Conservation (phyloP, 2,113 vertebrate genomes). For the Petaurus breviceps region DNA sequence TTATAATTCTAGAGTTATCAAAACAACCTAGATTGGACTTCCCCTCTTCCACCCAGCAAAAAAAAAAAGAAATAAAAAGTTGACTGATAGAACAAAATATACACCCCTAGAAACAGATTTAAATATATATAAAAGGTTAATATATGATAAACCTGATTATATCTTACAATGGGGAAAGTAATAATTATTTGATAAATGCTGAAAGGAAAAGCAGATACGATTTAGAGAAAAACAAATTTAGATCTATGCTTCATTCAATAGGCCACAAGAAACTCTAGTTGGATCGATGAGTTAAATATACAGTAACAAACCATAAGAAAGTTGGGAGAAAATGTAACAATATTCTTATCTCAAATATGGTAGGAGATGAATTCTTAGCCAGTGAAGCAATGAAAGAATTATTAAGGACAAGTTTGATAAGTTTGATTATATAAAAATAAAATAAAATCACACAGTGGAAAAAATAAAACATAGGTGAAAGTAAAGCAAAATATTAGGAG, state of each 20-base stretch:
- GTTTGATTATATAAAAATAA: neutral
- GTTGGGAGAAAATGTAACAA: neutral
- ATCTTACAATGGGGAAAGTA: neutral
- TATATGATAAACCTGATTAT: neutral
- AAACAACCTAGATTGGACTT: neutral
- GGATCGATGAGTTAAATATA: neutral
- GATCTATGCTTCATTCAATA: neutral
- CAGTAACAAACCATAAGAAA: neutral
- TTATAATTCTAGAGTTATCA: neutral
- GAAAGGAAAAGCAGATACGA: neutral
- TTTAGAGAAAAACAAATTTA: neutral
- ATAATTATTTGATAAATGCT: neutral
- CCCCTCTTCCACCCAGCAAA: neutral
- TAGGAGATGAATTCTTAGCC: neutral
- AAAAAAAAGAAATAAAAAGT: neutral
- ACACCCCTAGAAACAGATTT: neutral
- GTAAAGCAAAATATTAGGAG: neutral
- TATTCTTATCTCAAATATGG: neutral
- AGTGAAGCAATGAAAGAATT: neutral
- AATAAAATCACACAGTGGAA: neutral
- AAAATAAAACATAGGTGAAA: neutral
- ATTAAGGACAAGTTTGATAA: neutral
- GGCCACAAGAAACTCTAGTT: neutral
- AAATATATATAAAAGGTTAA: neutral
- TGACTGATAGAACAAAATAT: neutral